Base-by-base conservation (phyloP, 1,140 invertebrate genomes). In the Leptinotarsa defecta region DNA sequence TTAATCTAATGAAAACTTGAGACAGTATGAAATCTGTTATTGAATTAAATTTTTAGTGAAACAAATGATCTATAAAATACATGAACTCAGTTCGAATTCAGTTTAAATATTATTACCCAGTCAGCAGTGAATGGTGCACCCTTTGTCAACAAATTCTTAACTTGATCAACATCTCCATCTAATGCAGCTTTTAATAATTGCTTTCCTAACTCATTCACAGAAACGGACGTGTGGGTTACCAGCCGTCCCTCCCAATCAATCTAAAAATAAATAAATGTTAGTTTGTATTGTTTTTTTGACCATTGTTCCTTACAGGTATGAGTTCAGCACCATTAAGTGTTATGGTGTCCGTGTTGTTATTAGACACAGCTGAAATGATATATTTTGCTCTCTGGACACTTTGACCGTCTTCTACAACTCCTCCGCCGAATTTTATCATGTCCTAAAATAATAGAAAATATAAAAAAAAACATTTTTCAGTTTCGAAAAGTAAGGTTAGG, bases 91-190 rank as follows among this genome's bases (percentile, higher is more conserved):
- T 34, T 8, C 34, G 6, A 3, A 8, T 5, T 34, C 34, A 34
- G 34, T 34, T 34, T 8, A 6, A 57, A n/a, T 19, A 57, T 5
- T 19, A n/a, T 78, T 87, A 95, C 94, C 95, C 95, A 97, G 85
- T 98, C 95, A 19, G 95, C 94, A 1, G 94, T 95, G 81, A 98
- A 97, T 3, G 95, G 96, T 48, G 96, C 95, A 65, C 96, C 96
- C 86, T 92, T 92, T 22, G 90, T 90, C 89, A 97, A 93, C 17
- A 97, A 88, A n/a, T 91, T 88, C 75, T 92, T 87, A 1, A 97
- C 94, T 77, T 91, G 89, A 65, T 92, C 89, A 3, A 92, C 91
- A 83, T 96, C 91, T 6, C 95, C 95, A 81, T 92, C 90, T 82
- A 91, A 90, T 24, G 95, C 92, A 71, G 91, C 92, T 82, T 93